phyloP scores from a whole-genome alignment of 1,140 invertebrate species.

The Lasioglossum albipes region DNA sequence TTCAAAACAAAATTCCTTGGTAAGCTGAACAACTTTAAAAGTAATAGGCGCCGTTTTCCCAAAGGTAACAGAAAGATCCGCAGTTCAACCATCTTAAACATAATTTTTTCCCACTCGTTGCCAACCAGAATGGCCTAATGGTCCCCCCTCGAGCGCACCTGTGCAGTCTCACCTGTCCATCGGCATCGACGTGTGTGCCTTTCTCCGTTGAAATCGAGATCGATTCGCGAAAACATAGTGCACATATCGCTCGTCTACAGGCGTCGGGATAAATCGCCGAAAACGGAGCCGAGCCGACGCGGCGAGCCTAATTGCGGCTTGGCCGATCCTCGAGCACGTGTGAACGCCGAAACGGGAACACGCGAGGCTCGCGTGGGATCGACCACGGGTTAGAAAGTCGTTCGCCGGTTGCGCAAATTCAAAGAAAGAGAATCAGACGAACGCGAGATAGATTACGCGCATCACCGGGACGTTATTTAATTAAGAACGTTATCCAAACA shows the following conservation, averaged over 20 bases:
- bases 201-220: neutral
- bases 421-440: constrained; percentile 11
- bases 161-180: neutral
- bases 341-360: constrained; percentile 8
- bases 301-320: neutral
- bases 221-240: neutral
- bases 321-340: constrained; percentile 1
- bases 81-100: too few relatives aligned
- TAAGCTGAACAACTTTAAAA: too few relatives aligned
- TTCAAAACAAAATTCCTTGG: too few relatives aligned
- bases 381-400: constrained; percentile 32
- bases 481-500: neutral
- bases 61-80: too few relatives aligned
- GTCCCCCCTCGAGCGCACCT: too few relatives aligned
- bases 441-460: neutral
- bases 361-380: constrained; percentile 21
- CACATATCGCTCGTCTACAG: neutral
- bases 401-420: constrained; percentile 10
- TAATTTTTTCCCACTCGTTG: too few relatives aligned
- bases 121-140: too few relatives aligned
- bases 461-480: constrained; percentile 15
- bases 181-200: neutral
- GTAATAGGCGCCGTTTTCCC: too few relatives aligned
- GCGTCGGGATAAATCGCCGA: neutral
- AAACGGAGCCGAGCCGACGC: neutral